Conservation (phyloP, 2,797 vertebrate genomes). For the Sebastes umbrosus region DNA sequence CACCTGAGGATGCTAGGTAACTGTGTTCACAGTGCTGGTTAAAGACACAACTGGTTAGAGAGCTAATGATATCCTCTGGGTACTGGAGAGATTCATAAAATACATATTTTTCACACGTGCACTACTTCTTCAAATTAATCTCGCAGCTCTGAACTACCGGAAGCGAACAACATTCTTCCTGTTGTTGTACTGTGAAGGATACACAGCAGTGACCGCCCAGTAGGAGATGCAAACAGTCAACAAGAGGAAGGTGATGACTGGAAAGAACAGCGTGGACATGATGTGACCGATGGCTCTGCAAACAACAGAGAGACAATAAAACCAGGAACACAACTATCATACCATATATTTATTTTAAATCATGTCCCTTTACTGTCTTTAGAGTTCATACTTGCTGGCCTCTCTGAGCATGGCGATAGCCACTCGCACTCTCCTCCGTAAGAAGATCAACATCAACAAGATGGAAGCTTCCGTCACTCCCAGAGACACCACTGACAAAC, state of each 20-base stretch:
- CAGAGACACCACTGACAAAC: constrained; percentile 84
- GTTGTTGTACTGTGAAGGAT: constrained; percentile 80
- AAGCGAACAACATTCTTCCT: not conserved
- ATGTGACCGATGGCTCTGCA: constrained; percentile 89
- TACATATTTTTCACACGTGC: not conserved
- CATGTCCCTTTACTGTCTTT: not conserved
- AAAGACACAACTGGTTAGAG: constrained; percentile 28
- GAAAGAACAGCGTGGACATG: constrained; percentile 89
- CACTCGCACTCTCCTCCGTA: constrained; percentile 86
- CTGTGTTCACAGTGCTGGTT: constrained; percentile 64
- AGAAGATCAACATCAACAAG: constrained; percentile 87
- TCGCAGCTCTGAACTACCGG: not conserved
- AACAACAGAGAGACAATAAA: constrained; percentile 14
- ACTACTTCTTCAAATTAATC: not conserved
- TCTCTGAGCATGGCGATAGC: constrained; percentile 90
- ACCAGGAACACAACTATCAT: not conserved
- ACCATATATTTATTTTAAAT: not conserved
- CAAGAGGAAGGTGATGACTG: constrained; percentile 88
- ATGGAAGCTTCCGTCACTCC: constrained; percentile 82
- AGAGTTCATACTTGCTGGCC: constrained; percentile 88
- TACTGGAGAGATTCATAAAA: not conserved
- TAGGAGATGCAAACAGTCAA: constrained; percentile 88
- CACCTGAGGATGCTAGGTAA: constrained; percentile 90
- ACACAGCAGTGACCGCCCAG: constrained; percentile 90
- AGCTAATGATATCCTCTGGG: not conserved